Percentiles rank a stretch among this genome's conserved stretches.
phyloP scores from a whole-genome alignment of 92 coral and sea anemone genomes.

The Porites evermanni region DNA sequence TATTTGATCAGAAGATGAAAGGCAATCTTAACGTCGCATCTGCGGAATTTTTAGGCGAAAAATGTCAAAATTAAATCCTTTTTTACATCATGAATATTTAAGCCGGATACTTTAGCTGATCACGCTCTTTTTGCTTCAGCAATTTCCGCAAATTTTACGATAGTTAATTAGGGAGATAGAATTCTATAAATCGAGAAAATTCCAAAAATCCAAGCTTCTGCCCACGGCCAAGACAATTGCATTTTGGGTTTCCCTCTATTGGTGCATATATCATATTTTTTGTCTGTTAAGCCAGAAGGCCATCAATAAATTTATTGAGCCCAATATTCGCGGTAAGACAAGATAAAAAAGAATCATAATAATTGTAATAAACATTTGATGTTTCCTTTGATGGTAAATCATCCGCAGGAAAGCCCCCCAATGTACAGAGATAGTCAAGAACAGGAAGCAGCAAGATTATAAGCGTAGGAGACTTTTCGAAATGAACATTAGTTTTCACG shows the following conservation, averaged over 20 bases:
- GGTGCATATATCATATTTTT: slow-evolving; percentile 11
- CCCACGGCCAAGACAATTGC: slow-evolving; percentile 25
- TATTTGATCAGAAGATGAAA: slow-evolving; percentile 29
- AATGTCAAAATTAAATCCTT: slow-evolving; percentile 41
- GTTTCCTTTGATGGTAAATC: not conserved
- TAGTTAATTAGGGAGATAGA: slow-evolving; percentile 33
- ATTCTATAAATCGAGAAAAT: slow-evolving; percentile 34
- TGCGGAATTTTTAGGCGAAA: slow-evolving; percentile 20
- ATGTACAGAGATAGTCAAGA: not conserved
- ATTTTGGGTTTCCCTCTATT: slow-evolving; percentile 4
- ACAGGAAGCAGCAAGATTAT: not conserved
- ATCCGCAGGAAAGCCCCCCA: not conserved
- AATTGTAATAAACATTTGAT: slow-evolving; percentile 19
- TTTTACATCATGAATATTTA: slow-evolving; percentile 54
- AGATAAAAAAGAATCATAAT: not conserved
- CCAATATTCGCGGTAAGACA: slow-evolving; percentile 13
- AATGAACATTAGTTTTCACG: not conserved
- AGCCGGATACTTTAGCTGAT: slow-evolving; percentile 56
- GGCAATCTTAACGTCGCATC: slow-evolving; percentile 28
- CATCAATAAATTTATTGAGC: slow-evolving; percentile 18
- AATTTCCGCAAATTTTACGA: slow-evolving; percentile 51
- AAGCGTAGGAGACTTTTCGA: not conserved
- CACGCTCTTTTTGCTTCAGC: slow-evolving; percentile 44
- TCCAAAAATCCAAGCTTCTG: slow-evolving; percentile 9
- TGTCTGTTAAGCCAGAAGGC: slow-evolving; percentile 10